Base-by-base conservation (phyloP, 2,113 vertebrate genomes). In the Struthidea cinerea region DNA sequence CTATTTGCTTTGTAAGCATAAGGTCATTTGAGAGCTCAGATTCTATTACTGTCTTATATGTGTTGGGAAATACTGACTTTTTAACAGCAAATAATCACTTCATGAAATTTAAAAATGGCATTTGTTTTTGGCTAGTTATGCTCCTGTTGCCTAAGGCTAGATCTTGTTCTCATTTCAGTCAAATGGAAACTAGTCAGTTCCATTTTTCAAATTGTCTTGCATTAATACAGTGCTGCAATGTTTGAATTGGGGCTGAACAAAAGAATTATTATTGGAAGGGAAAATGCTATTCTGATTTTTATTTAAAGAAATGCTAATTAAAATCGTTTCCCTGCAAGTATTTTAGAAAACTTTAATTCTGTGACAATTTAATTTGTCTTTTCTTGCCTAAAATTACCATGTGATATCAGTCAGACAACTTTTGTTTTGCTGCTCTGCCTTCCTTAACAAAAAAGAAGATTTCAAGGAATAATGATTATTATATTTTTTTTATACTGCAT, bases 61-160 rank as follows among this genome's bases (percentile, higher is more conserved):
- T 87, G 59, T 85, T 88, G 78, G 89, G 90, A 94, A 94, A 94
- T 84, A 96, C 94, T 85, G 93, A 95, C 81, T 97, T 95, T 95
- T 93, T 95, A 97, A 91, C 89, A 94, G 84, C 87, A 96, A 96
- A 95, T 96, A 96, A 96, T 95, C 92, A 96, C 93, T 95, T 87
- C 90, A 95, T 80, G 91, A 84, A 96, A 88, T 94, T 96, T 93
- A 96, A 96, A 97, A 96, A 87, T 92, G 95, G 93, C 87, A 96
- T 94, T 96, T 96, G 93, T 96, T 96, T 96, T 96, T 94, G 93
- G 91, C 93, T 95, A 96, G 91, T 96, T 95, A 93, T 96, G 87
- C 64, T 94, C 42, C 63, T 87, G 47, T 84, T 97, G 94, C 95
- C 95, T 87, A 77, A 93, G 91, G 94, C 87, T 90, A 96, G 82